These are phyloP conservation scores for Crotophaga sulcirostris DNA, from an alignment of 2,113 vertebrate species.

Conservation along the genomic window DNA sequence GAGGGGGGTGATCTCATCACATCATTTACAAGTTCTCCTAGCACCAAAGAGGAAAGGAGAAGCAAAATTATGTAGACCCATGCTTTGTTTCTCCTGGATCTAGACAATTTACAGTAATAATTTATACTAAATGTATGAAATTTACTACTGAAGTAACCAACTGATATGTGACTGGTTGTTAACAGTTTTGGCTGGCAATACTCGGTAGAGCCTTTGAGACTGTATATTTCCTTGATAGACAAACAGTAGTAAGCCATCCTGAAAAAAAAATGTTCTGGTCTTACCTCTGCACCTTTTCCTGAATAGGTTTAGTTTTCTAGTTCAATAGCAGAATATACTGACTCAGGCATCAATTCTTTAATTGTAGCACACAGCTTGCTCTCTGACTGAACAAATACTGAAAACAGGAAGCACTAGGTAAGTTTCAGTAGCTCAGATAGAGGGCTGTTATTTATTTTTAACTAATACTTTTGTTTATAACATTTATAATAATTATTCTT, in stretches of 20 bases:
- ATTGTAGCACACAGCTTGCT: background rate
- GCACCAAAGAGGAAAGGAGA: background rate
- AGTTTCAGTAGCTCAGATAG: background rate
- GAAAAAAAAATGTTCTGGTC: background rate
- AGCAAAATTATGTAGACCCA: background rate
- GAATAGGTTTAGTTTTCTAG: background rate
- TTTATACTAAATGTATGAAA: background rate
- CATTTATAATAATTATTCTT: accelerated
- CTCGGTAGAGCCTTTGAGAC: background rate
- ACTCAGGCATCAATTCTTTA: background rate
- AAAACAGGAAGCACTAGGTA: background rate
- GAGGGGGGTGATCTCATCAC: background rate
- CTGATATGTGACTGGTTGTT: accelerated
- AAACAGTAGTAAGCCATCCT: background rate
- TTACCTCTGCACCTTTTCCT: background rate
- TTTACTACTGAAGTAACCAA: background rate
- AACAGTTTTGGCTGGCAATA: background rate
- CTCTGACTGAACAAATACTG: background rate
- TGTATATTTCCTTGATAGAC: background rate
- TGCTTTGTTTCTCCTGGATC: background rate
- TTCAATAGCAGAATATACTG: background rate
- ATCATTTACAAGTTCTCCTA: background rate
- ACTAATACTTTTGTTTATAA: background rate
- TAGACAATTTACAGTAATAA: background rate
- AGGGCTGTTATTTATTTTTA: background rate